Percentiles rank a stretch among this genome's conserved stretches.
Conservation (phyloP, 1,140 invertebrate species). For the Sitobion miscanthi region DNA sequence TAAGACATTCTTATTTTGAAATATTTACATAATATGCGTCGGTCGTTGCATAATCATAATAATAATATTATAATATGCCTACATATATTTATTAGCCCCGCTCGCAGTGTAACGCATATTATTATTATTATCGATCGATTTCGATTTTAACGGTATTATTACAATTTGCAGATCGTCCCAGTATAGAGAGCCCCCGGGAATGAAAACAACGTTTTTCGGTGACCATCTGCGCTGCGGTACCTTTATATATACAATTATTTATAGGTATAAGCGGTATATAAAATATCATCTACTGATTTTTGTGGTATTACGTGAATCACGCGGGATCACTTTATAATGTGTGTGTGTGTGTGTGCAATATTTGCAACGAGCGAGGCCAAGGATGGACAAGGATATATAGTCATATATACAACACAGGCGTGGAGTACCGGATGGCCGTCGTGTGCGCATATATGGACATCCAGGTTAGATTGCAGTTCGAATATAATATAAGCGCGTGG, state of each 20-base stretch:
- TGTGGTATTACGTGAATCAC: background rate
- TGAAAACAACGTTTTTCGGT: background rate
- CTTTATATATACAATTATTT: background rate
- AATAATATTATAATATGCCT: too few species aligned
- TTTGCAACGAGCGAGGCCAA: slow-evolving; percentile 42
- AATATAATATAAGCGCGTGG: background rate
- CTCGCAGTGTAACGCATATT: background rate
- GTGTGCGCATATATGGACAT: slow-evolving; percentile 52
- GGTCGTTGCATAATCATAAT: background rate
- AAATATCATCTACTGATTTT: background rate
- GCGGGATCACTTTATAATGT: background rate
- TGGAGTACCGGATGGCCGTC: slow-evolving; percentile 55
- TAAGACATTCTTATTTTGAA: background rate
- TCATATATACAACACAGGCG: background rate
- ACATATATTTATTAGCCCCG: too few species aligned
- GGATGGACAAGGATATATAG: slow-evolving; percentile 39
- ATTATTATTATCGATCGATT: background rate
- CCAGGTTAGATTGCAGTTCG: slow-evolving; percentile 41
- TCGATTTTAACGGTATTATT: background rate
- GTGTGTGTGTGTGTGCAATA: background rate
- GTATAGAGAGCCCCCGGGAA: too few species aligned
- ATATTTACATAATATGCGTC: background rate
- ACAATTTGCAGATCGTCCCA: background rate
- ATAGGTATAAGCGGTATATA: background rate
- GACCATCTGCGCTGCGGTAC: background rate